These are phyloP conservation scores for Leucoptera coffeella DNA, from an alignment of 2,888 invertebrate genomes.

Conservation along the genomic window DNA sequence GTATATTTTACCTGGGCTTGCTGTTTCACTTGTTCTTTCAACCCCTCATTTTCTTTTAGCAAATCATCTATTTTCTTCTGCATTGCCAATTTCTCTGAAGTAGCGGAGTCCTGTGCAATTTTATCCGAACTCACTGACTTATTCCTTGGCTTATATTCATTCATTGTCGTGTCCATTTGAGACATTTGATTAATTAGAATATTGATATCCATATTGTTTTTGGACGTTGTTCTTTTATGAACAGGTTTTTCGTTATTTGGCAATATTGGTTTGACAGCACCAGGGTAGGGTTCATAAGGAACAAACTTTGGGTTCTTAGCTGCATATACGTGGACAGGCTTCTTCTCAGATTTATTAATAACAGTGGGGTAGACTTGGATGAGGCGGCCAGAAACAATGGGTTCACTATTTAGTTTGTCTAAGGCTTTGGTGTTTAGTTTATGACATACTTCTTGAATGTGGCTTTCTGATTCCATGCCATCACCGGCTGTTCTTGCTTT, in stretches of 20 bases:
- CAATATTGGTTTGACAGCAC: conserved; percentile 73
- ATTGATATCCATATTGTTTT: conserved; percentile 59
- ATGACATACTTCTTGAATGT: conserved; percentile 14
- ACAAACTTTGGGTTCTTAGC: conserved; percentile 80
- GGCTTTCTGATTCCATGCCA: conserved; percentile 64
- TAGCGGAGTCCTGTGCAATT: too few species aligned
- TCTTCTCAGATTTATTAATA: conserved; percentile 51
- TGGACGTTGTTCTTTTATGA: conserved; percentile 21
- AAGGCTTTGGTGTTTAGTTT: conserved; percentile 10
- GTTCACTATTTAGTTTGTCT: conserved; percentile 12
- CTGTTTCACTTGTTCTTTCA: conserved; percentile 78
- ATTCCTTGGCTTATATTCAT: conserved; percentile 49
- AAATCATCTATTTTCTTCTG: conserved; percentile 58
- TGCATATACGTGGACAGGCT: conserved; percentile 41
- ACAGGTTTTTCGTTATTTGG: conserved; percentile 35
- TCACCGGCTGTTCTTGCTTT: conserved; percentile 69
- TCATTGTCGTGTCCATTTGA: conserved; percentile 58
- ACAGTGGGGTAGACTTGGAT: conserved; percentile 54
- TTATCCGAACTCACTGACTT: conserved; percentile 20
- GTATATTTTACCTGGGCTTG: conserved; percentile 79
- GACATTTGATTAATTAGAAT: conserved; percentile 67
- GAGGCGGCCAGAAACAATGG: conserved; percentile 18
- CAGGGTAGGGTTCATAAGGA: conserved; percentile 84
- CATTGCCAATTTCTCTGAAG: conserved; percentile 45
- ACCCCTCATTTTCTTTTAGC: conserved; percentile 61